These are phyloP conservation scores for Drosophila yakuba DNA, from an alignment of 1,140 invertebrate species.

Conservation along the genomic window DNA sequence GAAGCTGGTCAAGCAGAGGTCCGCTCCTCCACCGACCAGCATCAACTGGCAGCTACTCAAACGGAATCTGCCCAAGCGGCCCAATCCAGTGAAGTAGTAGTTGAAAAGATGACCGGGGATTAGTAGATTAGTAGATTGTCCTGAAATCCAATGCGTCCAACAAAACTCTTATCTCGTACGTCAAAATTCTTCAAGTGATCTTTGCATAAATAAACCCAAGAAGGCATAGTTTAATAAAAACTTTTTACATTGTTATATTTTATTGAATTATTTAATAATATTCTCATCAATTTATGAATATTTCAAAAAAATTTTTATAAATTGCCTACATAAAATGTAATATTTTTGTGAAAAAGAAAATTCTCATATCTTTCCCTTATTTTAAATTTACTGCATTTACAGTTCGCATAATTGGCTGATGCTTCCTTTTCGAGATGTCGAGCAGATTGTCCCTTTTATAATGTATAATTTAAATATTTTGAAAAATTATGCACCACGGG, in stretches of 20 bases:
- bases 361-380: background rate
- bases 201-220: background rate
- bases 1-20: conserved; percentile 28
- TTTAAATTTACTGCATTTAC: background rate
- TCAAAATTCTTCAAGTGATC: conserved; percentile 5
- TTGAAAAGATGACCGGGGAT: background rate
- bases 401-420: conserved; percentile 57
- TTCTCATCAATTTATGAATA: no score
- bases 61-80: conserved; percentile 49
- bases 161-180: background rate
- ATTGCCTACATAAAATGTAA: no score
- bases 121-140: background rate
- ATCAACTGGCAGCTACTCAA: conserved; percentile 70
- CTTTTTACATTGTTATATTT: no score
- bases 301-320: no score
- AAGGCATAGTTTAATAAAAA: no score
- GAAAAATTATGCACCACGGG: conserved; percentile 44
- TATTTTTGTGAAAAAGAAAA: background rate
- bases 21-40: conserved; percentile 22
- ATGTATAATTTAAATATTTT: conserved; percentile 48
- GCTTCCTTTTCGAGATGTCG: conserved; percentile 9
- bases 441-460: conserved; percentile 48
- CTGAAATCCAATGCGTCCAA: no score
- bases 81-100: conserved; percentile 12
- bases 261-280: no score